A percentile compares a stretch with the other conserved stretches of the same genome.
phyloP scores from a whole-genome alignment of 2,797 vertebrate genomes.

The Protosalanx chinensis region DNA sequence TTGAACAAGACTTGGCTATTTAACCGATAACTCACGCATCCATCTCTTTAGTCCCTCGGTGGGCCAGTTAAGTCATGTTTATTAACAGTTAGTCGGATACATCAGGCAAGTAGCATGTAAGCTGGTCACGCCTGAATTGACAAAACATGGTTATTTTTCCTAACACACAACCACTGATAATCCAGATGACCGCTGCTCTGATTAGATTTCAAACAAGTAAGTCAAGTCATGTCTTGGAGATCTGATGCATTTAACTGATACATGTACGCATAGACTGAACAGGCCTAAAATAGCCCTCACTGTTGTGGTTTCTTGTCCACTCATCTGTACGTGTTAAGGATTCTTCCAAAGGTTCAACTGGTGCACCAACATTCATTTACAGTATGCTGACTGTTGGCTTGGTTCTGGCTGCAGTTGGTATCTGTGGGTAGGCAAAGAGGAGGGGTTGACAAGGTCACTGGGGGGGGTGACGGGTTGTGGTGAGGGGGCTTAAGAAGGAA shows the following conservation, averaged over 20 bases:
- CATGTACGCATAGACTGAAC: background rate
- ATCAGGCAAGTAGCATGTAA: no score
- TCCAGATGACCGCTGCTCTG: background rate
- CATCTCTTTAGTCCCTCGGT: background rate
- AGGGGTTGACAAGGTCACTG: conserved; percentile 19
- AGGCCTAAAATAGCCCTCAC: background rate
- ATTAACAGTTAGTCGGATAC: background rate
- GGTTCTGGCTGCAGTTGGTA: conserved; percentile 25
- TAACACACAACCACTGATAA: no score
- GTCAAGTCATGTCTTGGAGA: background rate
- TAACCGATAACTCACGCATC: background rate
- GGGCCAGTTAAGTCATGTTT: background rate
- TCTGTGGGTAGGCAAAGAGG: conserved; percentile 17
- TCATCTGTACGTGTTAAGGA: background rate
- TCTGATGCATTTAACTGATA: background rate
- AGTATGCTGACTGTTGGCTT: conserved; percentile 34
- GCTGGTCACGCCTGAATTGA: background rate
- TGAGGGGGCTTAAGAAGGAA: background rate
- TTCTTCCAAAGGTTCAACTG: conserved; percentile 19
- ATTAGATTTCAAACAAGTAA: background rate
- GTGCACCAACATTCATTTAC: conserved; percentile 41
- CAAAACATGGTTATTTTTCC: background rate
- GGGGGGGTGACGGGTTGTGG: background rate
- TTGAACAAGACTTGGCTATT: background rate
- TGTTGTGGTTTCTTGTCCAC: background rate